These are phyloP conservation scores for Andrena cerasifolii DNA, from an alignment of 1,140 invertebrate species.

Conservation along the genomic window DNA sequence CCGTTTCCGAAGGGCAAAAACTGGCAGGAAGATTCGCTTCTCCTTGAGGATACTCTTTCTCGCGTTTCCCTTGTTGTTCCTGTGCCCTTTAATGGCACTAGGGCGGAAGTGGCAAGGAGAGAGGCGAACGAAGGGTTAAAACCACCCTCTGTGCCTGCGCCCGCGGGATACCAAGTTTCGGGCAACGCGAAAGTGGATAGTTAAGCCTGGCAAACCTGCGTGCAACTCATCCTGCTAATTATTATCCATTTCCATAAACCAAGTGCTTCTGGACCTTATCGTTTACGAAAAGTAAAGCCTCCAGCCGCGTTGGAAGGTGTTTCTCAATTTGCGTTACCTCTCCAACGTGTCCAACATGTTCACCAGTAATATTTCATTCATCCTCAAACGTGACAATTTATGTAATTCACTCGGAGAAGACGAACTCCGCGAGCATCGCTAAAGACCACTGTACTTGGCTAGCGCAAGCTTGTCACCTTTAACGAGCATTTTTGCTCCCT, in stretches of 20 bases:
- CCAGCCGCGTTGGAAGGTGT: neutral
- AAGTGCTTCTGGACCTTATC: neutral
- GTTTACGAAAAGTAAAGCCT: neutral
- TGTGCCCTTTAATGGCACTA: conserved; percentile 51
- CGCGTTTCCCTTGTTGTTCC: conserved; percentile 5
- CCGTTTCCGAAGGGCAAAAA: neutral
- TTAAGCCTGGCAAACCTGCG: conserved; percentile 49
- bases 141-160: conserved; percentile 43
- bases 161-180: conserved; percentile 61
- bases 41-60: conserved; percentile 49
- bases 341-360: too few relatives aligned
- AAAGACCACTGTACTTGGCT: neutral
- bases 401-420: neutral
- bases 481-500: conserved; percentile 14
- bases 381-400: neutral
- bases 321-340: too few relatives aligned
- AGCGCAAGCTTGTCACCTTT: neutral
- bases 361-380: neutral
- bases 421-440: too few relatives aligned
- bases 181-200: conserved; percentile 60
- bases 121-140: conserved; percentile 24
- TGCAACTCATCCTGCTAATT: conserved; percentile 56
- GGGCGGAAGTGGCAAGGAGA: neutral
- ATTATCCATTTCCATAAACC: conserved; percentile 61
- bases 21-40: conserved; percentile 36